Evolutionary conservation across 2,113 vertebrate genomes (phyloP), one percentile per base, ranked within the genome.

Genomic region (Cottus gobio): DNA sequence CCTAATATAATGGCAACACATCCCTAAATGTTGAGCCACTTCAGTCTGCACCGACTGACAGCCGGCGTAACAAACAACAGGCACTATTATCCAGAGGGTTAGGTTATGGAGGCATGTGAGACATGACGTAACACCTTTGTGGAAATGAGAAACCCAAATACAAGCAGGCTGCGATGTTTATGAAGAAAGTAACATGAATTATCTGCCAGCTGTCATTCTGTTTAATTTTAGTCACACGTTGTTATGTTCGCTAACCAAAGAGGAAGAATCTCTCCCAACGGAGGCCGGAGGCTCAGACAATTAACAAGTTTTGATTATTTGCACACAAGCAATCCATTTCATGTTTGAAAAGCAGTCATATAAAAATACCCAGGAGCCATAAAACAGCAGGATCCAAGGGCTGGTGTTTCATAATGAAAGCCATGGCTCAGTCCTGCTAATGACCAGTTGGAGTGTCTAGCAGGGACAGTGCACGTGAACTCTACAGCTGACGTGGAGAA

Each of bases 321-420:
- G 62, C 83, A 87, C 82, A 90, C 85, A 89, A 90, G 87, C 70
- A 88, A 89, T 90, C 71, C 89, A 93, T 89, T 94, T 93, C 88
- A 89, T 80, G 78, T 92, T 92, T 89, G 73, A 93, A 93, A 94
- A 95, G 81, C 84, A 93, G 88, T 94, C 91, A 90, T 86, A 94
- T 93, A 92, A 95, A 95, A 96, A 88, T 85, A 91, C 80, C 62
- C 52, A 54, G 71, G 85, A 84, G 82, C 89, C 72, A 92, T 95
- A 95, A 96, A 96, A 93, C 91, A 90, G 92, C 87, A 37, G 87
- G 91, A 90, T 89, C 89, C 72, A 85, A 89, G 90, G 84, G 79
- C 80, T 90, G 85, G 80, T 76, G 80, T 90, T 93, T 91, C 91
- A 93, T 90, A 93, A 94, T 94, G 89, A 91, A 91, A 91, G 80